These are phyloP conservation scores for Blastomussa wellsi DNA, from an alignment of 92 coral and sea anemone genomes.

Conservation along the genomic window DNA sequence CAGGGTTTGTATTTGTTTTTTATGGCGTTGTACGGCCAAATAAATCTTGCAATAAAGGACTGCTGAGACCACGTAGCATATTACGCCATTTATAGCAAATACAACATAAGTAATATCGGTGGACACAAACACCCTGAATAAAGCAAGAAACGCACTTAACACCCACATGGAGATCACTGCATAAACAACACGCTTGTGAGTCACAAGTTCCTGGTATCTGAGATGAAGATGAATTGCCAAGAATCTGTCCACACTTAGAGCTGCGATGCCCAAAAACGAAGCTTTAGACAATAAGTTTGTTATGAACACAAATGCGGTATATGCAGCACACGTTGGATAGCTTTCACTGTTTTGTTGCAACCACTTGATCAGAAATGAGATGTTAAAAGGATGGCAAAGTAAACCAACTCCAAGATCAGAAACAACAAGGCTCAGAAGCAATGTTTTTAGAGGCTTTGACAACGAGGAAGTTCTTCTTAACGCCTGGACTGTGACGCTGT, in stretches of 20 bases:
- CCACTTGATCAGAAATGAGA: background rate
- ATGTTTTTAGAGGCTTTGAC: background rate
- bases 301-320: background rate
- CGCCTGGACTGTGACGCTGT: constrained; percentile 14
- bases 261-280: background rate
- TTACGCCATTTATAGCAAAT: background rate
- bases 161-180: background rate
- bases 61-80: background rate
- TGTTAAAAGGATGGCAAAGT: background rate
- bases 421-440: background rate
- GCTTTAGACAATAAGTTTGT: background rate
- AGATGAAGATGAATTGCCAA: background rate
- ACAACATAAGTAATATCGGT: background rate
- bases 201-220: constrained; percentile 4
- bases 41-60: background rate
- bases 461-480: constrained; percentile 3
- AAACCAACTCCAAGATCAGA: constrained; percentile 8
- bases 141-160: background rate
- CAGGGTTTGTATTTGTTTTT: background rate
- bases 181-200: background rate
- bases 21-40: background rate
- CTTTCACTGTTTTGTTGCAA: background rate
- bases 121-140: background rate
- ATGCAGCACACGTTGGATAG: background rate
- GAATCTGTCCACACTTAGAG: background rate